Base-by-base conservation (phyloP, 2,797 vertebrate species). In the Fratercula arctica region DNA sequence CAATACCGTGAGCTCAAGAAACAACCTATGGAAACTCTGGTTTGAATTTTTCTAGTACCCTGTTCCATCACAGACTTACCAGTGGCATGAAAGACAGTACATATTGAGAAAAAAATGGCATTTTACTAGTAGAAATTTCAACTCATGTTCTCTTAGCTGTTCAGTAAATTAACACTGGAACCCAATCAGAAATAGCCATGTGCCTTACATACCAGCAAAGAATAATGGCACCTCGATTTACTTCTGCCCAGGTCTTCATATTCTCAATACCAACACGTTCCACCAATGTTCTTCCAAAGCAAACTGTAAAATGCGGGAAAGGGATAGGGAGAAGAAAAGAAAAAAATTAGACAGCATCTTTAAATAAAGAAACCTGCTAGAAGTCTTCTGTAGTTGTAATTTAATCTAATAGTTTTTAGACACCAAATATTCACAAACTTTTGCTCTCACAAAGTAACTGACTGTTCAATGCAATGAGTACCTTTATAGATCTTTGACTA, bases 151-250 rank as follows among this genome's bases (percentile, higher is more conserved):
- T 85, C 45, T 78, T 37, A 64, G 67, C 12, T 88, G 31, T 20
- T 86, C 28, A 79, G 48, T 31, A 91, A 82, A 80, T 53, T 35
- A 87, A 67, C 13, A 66, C 2, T 16, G 3, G 7, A 60, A 61
- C 10, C 43, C 31, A 26, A 25, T 13, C 5, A 74, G 57, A 93
- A 85, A 76, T 10, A 72, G 9, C 13, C 17, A 78, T 3, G 4
- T 10, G 8, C 8, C 16, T 57, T 66, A 96, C 97, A 64, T 91
- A 99, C 99, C 99, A 98, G 96, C 98, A 99, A 68, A 99, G 99
- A 89, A 99, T 97, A 96, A 99, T 99, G 93, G 99, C 99, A 17
- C 99, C 99, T 96, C 99, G 98, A 97, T 99, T 99, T 75, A 99
- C 98, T 82, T 96, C 97, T 60, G 98, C 97, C 99, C 99, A 99